phyloP scores from a whole-genome alignment of 2,113 vertebrate genomes.

The Sphaerodactylus townsendi region DNA sequence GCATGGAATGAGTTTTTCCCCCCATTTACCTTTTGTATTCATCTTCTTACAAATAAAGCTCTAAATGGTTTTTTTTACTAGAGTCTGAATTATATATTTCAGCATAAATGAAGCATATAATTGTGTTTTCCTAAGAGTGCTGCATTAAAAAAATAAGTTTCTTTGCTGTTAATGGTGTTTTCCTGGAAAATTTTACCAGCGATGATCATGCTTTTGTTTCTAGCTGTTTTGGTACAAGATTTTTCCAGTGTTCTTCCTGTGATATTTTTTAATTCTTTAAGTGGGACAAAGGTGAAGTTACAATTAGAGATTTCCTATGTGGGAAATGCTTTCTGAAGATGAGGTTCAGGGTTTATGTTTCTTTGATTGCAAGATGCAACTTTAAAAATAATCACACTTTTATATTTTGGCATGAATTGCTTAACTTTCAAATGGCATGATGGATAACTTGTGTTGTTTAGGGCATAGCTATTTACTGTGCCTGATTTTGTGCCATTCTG shows the following conservation, averaged over 20 bases:
- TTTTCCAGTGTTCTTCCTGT: slow-evolving; percentile 25
- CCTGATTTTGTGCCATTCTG: background rate
- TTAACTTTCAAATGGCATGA: background rate
- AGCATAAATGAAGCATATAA: slow-evolving; percentile 66
- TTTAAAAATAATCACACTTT: slow-evolving; percentile 34
- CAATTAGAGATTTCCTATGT: slow-evolving; percentile 29
- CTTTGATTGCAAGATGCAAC: background rate
- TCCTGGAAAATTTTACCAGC: slow-evolving; percentile 51
- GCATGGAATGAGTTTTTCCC: fast-evolving
- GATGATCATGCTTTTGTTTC: slow-evolving; percentile 21
- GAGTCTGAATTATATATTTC: slow-evolving; percentile 54
- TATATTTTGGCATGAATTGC: background rate
- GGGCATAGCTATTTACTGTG: background rate
- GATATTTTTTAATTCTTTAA: slow-evolving; percentile 27
- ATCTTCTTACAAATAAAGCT: slow-evolving; percentile 22
- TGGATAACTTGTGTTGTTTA: background rate
- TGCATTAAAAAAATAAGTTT: slow-evolving; percentile 65
- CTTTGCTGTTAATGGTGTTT: slow-evolving; percentile 51
- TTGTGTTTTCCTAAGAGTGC: slow-evolving; percentile 66
- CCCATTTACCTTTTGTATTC: slow-evolving; percentile 15
- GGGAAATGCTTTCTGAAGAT: slow-evolving; percentile 32
- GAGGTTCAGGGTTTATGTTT: slow-evolving; percentile 31
- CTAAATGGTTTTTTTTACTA: slow-evolving; percentile 22
- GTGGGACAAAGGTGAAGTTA: background rate
- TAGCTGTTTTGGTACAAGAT: background rate